Conservation (phyloP, 1,140 invertebrate genomes). For the Gonioctena quinquepunctata region DNA sequence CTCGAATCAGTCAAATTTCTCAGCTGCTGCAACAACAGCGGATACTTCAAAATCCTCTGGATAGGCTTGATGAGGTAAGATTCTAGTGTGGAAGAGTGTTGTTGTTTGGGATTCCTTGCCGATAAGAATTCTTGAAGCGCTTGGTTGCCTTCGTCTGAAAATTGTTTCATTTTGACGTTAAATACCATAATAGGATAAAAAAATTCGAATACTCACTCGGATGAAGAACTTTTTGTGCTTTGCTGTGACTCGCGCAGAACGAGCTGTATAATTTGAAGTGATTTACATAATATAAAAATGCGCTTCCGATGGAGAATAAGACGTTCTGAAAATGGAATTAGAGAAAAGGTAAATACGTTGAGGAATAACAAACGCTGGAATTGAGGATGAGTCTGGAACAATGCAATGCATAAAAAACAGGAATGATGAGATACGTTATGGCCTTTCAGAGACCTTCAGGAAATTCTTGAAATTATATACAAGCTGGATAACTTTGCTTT, state of each 20-base stretch:
- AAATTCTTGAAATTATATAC: too few relatives aligned
- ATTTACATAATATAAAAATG: slow-evolving; percentile 97
- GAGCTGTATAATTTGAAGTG: slow-evolving; percentile 99
- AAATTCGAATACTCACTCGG: slow-evolving; percentile 76
- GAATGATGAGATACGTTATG: too few relatives aligned
- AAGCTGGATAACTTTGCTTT: too few relatives aligned
- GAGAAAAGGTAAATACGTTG: background rate
- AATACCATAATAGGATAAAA: background rate
- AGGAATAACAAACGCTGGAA: too few relatives aligned
- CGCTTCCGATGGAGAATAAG: slow-evolving; percentile 93
- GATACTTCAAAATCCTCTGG: slow-evolving; percentile 97
- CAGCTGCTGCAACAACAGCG: slow-evolving; percentile 91
- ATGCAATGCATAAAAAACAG: background rate
- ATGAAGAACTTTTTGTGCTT: slow-evolving; percentile 98
- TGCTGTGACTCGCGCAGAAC: slow-evolving; percentile 98
- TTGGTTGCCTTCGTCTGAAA: slow-evolving; percentile 90
- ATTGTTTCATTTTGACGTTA: slow-evolving; percentile 9
- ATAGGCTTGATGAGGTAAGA: slow-evolving; percentile 99
- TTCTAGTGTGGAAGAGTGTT: slow-evolving; percentile 95
- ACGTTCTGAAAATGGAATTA: slow-evolving; percentile 77
- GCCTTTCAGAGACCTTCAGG: too few relatives aligned
- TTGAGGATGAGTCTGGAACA: too few relatives aligned
- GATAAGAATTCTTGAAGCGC: slow-evolving; percentile 93
- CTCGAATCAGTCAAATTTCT: slow-evolving; percentile 89
- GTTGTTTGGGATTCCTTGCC: slow-evolving; percentile 90